Percentiles rank a stretch among this genome's conserved stretches.
Evolutionary conservation across 2,797 vertebrate genomes (phyloP).

Genomic region (Lagodon rhomboides): DNA sequence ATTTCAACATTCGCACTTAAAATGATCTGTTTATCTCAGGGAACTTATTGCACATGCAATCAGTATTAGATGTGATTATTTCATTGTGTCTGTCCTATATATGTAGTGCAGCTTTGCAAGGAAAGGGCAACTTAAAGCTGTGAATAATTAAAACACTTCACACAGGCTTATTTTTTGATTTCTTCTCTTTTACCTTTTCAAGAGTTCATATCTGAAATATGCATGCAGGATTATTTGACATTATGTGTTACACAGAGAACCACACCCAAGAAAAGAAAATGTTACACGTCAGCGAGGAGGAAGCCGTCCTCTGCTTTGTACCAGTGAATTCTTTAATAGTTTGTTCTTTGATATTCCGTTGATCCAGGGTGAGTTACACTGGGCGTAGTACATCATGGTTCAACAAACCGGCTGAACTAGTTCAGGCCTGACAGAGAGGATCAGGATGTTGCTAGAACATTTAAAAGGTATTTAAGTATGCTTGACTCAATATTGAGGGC

Average conservation of each 20-base stretch:
- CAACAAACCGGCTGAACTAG: slow-evolving; percentile 51
- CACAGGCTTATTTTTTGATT: not conserved
- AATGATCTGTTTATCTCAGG: slow-evolving; percentile 66
- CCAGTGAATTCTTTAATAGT: not conserved
- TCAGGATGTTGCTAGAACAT: not conserved
- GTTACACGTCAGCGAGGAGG: not conserved
- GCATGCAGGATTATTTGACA: not conserved
- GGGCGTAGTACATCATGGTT: slow-evolving; percentile 14
- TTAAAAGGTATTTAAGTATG: not conserved
- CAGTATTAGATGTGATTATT: slow-evolving; percentile 31
- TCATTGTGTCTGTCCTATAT: slow-evolving; percentile 37
- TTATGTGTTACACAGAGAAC: not conserved
- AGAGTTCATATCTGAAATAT: not conserved
- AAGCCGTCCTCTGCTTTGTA: not conserved
- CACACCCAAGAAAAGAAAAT: slow-evolving; percentile 1
- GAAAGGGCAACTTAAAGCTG: slow-evolving; percentile 14
- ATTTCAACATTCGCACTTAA: not conserved
- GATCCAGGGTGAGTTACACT: not conserved
- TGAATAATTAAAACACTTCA: slow-evolving; percentile 51
- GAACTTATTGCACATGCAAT: slow-evolving; percentile 65
- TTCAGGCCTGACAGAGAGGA: slow-evolving; percentile 31
- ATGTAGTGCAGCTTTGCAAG: slow-evolving; percentile 24
- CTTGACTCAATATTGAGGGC: not conserved
- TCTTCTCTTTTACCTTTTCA: not conserved
- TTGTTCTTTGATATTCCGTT: not conserved